Evolutionary conservation across 2,888 invertebrate genomes (phyloP), one percentile per base, ranked within the genome.

Genomic region (Hylaea fasciaria): DNA sequence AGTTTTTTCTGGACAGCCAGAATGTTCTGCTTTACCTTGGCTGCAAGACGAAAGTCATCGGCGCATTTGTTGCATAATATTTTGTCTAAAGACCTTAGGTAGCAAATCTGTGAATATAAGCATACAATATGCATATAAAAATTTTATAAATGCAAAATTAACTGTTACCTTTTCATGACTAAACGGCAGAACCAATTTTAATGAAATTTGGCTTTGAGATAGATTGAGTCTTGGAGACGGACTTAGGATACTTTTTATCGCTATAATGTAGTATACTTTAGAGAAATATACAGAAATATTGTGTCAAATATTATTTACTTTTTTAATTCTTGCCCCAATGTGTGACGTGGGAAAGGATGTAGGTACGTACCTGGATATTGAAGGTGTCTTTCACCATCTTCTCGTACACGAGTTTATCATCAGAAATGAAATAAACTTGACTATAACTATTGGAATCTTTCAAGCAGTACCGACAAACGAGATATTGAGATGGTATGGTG

Each of bases 281-380:
- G n/a, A n/a, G n/a, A n/a, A n/a, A n/a, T n/a, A n/a, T n/a, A n/a
- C n/a, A n/a, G n/a, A n/a, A n/a, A n/a, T n/a, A n/a, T n/a, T n/a
- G n/a, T n/a, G n/a, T n/a, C n/a, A n/a, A n/a, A n/a, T n/a, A n/a
- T n/a, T n/a, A n/a, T n/a, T n/a, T n/a, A n/a, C n/a, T n/a, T n/a
- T n/a, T n/a, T n/a, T n/a, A n/a, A n/a, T n/a, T n/a, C n/a, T n/a
- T n/a, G n/a, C n/a, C n/a, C n/a, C n/a, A n/a, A n/a, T n/a, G n/a
- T n/a, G n/a, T n/a, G n/a, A n/a, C n/a, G n/a, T n/a, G n/a, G 37
- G 12, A n/a, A n/a, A 1, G n/a, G 1, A 13, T 40, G 7, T 40
- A 4, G 13, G 8, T 12, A 2, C 40, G 10, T 53, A 53, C 53
- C 37, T 53, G 0, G 66, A 62, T 48, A 49, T 60, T 51, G 32